Conservation (phyloP, 2,888 invertebrate genomes). For the Stenurella melanura region DNA sequence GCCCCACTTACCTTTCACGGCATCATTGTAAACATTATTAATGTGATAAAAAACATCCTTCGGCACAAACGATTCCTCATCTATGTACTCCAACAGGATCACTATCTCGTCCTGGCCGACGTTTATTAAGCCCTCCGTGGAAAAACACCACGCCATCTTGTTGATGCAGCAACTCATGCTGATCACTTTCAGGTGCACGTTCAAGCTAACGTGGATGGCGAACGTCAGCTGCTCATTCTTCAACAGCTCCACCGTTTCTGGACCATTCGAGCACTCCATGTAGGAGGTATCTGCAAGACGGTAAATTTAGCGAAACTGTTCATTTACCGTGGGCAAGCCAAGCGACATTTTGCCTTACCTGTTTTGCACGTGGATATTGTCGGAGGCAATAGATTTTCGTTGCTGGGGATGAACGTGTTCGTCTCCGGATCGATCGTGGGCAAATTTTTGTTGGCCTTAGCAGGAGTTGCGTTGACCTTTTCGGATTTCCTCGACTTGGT, state of each 20-base stretch:
- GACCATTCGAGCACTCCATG: slow-evolving; percentile 76
- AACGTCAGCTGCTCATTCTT: slow-evolving; percentile 81
- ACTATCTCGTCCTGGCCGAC: slow-evolving; percentile 91
- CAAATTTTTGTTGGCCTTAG: slow-evolving; percentile 64
- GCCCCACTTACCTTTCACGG: slow-evolving; percentile 75
- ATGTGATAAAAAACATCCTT: slow-evolving; percentile 86
- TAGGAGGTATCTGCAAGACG: slow-evolving; percentile 77
- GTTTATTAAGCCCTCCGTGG: slow-evolving; percentile 84
- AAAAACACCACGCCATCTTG: slow-evolving; percentile 84
- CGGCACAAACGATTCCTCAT: slow-evolving; percentile 79
- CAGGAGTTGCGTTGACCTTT: slow-evolving; percentile 41
- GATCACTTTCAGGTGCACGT: slow-evolving; percentile 83
- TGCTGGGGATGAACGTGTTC: slow-evolving; percentile 76
- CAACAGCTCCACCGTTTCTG: slow-evolving; percentile 76
- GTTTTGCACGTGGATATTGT: slow-evolving; percentile 75
- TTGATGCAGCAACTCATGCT: slow-evolving; percentile 76
- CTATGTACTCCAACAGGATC: slow-evolving; percentile 81
- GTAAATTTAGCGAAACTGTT: too few species aligned
- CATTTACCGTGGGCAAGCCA: too few species aligned
- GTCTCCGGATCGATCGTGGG: slow-evolving; percentile 75
- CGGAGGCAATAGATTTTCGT: slow-evolving; percentile 76
- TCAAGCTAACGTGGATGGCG: slow-evolving; percentile 84
- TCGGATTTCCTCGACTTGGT: slow-evolving; percentile 56
- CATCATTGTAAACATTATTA: slow-evolving; percentile 82
- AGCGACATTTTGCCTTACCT: slow-evolving; percentile 72